Evolutionary conservation across 2,888 invertebrate species (phyloP), one percentile per base, ranked within the genome.

Genomic region (Calameuta pallipes): DNA sequence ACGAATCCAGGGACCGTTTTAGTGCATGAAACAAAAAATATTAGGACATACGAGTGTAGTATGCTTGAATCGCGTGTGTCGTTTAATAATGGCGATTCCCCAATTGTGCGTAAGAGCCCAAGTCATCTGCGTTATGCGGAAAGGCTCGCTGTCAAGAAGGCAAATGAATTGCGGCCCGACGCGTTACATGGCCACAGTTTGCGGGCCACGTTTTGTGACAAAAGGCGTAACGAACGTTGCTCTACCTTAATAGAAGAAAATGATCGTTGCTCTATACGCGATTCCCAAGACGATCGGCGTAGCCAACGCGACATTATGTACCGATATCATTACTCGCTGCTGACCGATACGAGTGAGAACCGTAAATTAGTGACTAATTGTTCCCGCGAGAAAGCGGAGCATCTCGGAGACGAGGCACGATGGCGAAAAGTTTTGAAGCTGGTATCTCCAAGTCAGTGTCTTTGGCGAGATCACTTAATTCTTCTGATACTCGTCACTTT

Each of bases 11-110:
- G 80, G 56, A 75, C 33, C 73, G 35, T 75, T 69, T 79, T 69
- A 37, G 82, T 80, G 77, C 83, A 81, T 78, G 82, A 81, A 81
- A 73, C 77, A 76, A 76, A 74, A 68, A 74, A 80, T 76, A 77
- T 75, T 15, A 41, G 41, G 73, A 76, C 79, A 70, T 77, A 81
- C 74, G 77, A 71, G 35, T 78, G 75, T 80, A 83, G 79, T 35
- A 85, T 83, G 84, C 78, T 76, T 75, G 74, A 84, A 30, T 79
- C 75, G 76, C 69, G 68, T 33, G 69, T 36, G 35, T 68, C 70
- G 76, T 75, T 69, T 74, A 41, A 74, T 56, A 41, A 41, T 76
- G 78, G 74, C 23, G 74, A 70, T 30, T 70, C 23, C 31, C 70
- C 30, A 33, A 41, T 41, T 41, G 41, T 15, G 15, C 41, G 41